phyloP scores from a whole-genome alignment of 2,113 vertebrate species.

The Emydocephalus ijimae region DNA sequence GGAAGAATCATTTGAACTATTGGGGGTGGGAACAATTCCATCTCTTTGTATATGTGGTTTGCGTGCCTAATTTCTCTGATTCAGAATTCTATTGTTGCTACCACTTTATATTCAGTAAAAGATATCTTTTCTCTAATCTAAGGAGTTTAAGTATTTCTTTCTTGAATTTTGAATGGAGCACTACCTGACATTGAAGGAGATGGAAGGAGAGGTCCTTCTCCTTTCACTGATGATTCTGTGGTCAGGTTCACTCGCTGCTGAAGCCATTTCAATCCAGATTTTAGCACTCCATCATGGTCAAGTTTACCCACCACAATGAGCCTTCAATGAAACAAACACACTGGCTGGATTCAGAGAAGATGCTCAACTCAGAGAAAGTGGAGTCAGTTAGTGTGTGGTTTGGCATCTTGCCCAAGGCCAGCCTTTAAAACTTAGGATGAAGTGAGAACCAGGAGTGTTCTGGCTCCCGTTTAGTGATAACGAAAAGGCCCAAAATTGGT shows the following conservation, averaged over 20 bases:
- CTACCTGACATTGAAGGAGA: too few relatives aligned
- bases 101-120: too few relatives aligned
- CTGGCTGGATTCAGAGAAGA: not conserved
- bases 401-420: too few relatives aligned
- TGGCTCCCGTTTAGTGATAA: not conserved
- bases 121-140: too few relatives aligned
- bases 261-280: not conserved
- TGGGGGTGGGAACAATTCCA: too few relatives aligned
- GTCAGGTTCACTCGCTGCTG: not conserved
- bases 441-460: not conserved
- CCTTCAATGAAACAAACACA: not conserved
- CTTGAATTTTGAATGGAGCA: too few relatives aligned
- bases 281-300: not conserved
- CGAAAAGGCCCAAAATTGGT: not conserved
- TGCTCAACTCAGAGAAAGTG: not conserved
- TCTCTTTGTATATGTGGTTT: too few relatives aligned
- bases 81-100: too few relatives aligned
- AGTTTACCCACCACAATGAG: not conserved
- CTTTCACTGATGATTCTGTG: not conserved
- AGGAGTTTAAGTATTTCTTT: too few relatives aligned
- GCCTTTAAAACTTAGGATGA: not conserved
- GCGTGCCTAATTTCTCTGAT: too few relatives aligned
- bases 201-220: not conserved
- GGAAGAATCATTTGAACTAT: too few relatives aligned
- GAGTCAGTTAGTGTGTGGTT: not conserved